These are phyloP conservation scores for Sinocyclocheilus maitianheensis DNA, from an alignment of 2,113 vertebrate genomes.

Conservation along the genomic window DNA sequence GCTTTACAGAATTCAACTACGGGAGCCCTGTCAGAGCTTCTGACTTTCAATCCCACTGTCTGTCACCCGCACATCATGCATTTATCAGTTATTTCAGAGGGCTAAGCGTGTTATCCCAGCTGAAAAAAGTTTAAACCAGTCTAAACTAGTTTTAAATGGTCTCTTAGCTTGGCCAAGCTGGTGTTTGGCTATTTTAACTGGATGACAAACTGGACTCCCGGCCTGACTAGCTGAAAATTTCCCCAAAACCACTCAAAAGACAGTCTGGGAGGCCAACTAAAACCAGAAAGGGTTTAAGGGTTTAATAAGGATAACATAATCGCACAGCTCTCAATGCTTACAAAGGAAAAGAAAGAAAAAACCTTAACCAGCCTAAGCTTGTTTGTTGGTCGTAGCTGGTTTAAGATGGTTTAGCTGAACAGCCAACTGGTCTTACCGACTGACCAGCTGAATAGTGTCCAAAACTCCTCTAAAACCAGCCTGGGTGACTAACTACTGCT, in stretches of 20 bases:
- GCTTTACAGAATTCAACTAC: conserved; percentile 66
- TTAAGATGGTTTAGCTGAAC: too few relatives aligned
- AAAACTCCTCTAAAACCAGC: too few relatives aligned
- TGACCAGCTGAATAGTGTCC: too few relatives aligned
- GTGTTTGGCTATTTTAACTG: background rate
- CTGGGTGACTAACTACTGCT: too few relatives aligned
- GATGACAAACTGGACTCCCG: background rate
- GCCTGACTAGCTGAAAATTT: background rate
- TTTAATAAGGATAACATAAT: background rate
- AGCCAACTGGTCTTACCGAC: too few relatives aligned
- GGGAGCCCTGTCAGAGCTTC: conserved; percentile 27
- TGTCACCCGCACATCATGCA: background rate
- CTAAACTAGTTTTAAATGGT: background rate
- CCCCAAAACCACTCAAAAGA: too few relatives aligned
- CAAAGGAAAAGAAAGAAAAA: background rate
- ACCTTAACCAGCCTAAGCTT: background rate
- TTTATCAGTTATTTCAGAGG: background rate
- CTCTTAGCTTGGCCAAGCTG: background rate
- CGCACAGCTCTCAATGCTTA: background rate
- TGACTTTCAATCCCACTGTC: background rate
- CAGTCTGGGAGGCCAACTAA: too few relatives aligned
- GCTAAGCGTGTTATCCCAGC: background rate
- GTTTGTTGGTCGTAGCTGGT: too few relatives aligned
- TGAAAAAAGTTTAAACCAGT: background rate
- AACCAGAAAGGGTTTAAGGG: too few relatives aligned